Evolutionary conservation across 2,113 vertebrate genomes (phyloP).

Genomic region (Speoplatyrhinus poulsoni): DNA sequence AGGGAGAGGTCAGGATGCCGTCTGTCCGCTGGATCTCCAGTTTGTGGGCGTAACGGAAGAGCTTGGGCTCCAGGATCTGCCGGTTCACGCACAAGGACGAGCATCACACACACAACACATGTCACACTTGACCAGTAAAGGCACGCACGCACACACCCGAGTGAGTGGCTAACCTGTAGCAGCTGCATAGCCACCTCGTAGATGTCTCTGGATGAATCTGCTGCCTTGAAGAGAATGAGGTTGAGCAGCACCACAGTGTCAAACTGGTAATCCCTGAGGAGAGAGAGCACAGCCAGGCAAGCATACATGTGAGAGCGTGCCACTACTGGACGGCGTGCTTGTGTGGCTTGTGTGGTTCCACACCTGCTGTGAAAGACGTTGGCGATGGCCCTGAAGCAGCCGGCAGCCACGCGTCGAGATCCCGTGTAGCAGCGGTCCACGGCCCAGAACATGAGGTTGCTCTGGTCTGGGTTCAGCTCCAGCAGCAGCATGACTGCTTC

Average conservation of each 20-base stretch:
- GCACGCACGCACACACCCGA: background rate
- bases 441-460: slow-evolving; percentile 97
- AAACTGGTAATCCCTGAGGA: slow-evolving; percentile 94
- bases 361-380: slow-evolving; percentile 98
- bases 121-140: background rate
- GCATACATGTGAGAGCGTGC: background rate
- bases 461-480: slow-evolving; percentile 98
- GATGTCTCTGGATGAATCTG: slow-evolving; percentile 94
- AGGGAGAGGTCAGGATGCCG: slow-evolving; percentile 88
- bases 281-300: background rate
- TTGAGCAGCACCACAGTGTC: slow-evolving; percentile 98
- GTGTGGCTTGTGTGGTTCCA: background rate
- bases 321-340: no score
- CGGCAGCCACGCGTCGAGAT: slow-evolving; percentile 89
- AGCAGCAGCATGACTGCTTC: slow-evolving; percentile 95
- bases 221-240: slow-evolving; percentile 97
- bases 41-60: slow-evolving; percentile 98
- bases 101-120: background rate
- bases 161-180: slow-evolving; percentile 83
- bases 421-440: slow-evolving; percentile 98
- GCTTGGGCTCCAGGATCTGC: slow-evolving; percentile 96
- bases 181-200: slow-evolving; percentile 99
- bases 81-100: slow-evolving; percentile 14
- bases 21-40: slow-evolving; percentile 92
- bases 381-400: slow-evolving; percentile 96